These are phyloP conservation scores for Heliconius nattereri DNA, from an alignment of 1,140 invertebrate genomes.

Conservation along the genomic window DNA sequence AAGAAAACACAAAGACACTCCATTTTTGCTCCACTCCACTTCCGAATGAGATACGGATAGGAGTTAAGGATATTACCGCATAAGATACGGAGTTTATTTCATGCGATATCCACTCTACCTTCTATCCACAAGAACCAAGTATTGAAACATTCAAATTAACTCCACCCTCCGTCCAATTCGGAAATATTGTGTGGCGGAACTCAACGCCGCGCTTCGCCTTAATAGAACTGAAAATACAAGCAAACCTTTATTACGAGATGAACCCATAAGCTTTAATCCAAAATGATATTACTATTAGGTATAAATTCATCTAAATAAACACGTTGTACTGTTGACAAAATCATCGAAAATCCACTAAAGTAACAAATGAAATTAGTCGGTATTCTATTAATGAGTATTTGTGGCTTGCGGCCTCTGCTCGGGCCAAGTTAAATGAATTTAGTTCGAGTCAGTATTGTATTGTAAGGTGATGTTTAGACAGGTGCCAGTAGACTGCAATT, in stretches of 20 bases:
- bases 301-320: not conserved
- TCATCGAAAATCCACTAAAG: not conserved
- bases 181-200: too few species aligned
- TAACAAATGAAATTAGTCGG: constrained; percentile 29
- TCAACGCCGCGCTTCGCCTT: too few species aligned
- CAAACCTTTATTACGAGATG: too few species aligned
- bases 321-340: not conserved
- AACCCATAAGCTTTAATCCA: not conserved
- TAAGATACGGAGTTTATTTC: too few species aligned
- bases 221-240: not conserved
- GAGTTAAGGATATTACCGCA: too few species aligned
- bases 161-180: too few species aligned
- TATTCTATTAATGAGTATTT: constrained; percentile 34
- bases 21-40: too few species aligned
- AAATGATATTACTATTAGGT: not conserved
- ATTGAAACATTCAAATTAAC: too few species aligned
- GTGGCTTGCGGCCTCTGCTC: constrained; percentile 21
- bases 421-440: constrained; percentile 36
- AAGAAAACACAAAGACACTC: too few species aligned
- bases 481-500: not conserved
- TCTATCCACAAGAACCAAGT: too few species aligned
- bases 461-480: not conserved
- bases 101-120: too few species aligned
- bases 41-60: too few species aligned
- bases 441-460: constrained; percentile 25